phyloP scores from a whole-genome alignment of 2,797 vertebrate genomes.

The Betta splendens region DNA sequence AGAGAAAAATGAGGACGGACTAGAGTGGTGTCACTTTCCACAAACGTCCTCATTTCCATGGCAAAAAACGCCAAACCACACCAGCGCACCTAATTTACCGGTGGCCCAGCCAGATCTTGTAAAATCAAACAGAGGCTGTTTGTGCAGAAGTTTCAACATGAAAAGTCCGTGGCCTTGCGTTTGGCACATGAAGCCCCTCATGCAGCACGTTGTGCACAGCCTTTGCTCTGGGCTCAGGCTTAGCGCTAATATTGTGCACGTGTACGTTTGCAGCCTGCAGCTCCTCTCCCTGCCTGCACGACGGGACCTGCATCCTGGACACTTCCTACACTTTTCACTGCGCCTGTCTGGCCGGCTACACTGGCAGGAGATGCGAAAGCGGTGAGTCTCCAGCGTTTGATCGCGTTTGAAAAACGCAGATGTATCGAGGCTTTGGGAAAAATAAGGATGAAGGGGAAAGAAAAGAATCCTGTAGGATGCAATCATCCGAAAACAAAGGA shows the following conservation, averaged over 20 bases:
- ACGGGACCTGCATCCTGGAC: constrained; percentile 91
- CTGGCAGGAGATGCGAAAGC: constrained; percentile 90
- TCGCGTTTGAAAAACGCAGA: background rate
- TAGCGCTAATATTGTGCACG: constrained; percentile 5
- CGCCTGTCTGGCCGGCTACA: constrained; percentile 94
- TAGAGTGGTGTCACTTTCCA: constrained; percentile 34
- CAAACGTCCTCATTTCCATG: constrained; percentile 40
- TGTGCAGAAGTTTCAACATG: constrained; percentile 31
- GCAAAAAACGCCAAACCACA: constrained; percentile 2
- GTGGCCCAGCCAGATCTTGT: constrained; percentile 34
- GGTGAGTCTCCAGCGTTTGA: constrained; percentile 80
- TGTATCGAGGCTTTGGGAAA: background rate
- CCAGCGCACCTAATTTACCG: background rate
- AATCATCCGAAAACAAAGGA: background rate
- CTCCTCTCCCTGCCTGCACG: constrained; percentile 93
- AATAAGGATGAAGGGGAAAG: background rate
- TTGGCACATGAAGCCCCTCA: constrained; percentile 13
- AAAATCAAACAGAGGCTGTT: constrained; percentile 46
- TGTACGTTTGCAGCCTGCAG: constrained; percentile 85
- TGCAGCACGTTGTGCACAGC: background rate
- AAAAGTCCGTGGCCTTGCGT: constrained; percentile 30
- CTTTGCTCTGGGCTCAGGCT: background rate
- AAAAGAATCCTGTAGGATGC: constrained; percentile 6
- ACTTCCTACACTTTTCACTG: constrained; percentile 86
- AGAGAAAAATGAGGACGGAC: constrained; percentile 13